These are phyloP conservation scores for Clarias pachynema DNA, from an alignment of 2,797 vertebrate species.

Conservation along the genomic window DNA sequence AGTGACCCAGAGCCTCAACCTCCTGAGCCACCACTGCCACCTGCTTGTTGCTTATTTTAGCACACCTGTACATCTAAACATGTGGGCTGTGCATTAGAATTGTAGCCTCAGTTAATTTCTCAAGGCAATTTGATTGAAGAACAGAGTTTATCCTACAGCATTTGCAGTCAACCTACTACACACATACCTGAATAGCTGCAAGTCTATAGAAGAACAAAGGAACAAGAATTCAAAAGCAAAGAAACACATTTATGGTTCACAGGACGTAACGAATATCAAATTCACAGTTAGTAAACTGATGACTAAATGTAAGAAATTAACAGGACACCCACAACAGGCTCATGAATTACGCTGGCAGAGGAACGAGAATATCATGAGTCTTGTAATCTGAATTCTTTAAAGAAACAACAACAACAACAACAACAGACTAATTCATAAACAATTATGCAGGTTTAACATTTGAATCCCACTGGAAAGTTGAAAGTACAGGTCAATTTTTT, in stretches of 20 bases:
- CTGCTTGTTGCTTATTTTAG: too few relatives aligned
- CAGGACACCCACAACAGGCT: neutral
- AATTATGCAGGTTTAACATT: neutral
- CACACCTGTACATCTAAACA: neutral
- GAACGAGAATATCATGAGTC: neutral
- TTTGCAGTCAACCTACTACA: neutral
- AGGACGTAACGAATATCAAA: neutral
- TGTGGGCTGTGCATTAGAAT: neutral
- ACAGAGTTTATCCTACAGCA: neutral
- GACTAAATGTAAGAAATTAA: slow-evolving; percentile 10
- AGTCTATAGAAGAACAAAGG: neutral
- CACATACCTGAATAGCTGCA: neutral
- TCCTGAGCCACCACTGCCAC: too few relatives aligned
- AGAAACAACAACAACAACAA: neutral
- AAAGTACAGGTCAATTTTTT: neutral
- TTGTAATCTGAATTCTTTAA: neutral
- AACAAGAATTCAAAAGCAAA: neutral
- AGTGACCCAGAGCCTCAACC: too few relatives aligned
- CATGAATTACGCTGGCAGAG: neutral
- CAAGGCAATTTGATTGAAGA: neutral
- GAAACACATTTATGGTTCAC: neutral
- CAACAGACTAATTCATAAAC: fast-evolving
- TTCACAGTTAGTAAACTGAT: neutral
- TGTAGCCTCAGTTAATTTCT: neutral
- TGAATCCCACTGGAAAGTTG: neutral